Conservation (phyloP, 2,797 vertebrate genomes). For the Urocyon cinereoargenteus region DNA sequence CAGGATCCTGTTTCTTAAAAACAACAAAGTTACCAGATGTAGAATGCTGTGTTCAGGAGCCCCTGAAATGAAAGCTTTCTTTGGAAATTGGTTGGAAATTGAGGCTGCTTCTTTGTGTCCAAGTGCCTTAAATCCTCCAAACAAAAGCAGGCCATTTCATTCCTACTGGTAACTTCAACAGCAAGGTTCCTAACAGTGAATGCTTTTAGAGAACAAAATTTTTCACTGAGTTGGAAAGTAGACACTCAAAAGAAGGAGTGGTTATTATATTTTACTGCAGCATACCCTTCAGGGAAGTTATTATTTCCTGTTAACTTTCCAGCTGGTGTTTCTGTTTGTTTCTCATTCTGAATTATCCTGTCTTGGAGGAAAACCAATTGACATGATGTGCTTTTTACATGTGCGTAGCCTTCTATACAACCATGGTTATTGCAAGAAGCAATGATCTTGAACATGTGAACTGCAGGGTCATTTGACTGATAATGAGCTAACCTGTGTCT, state of each 20-base stretch:
- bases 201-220: neutral
- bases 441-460: neutral
- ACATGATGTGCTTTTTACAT: neutral
- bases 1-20: conserved; percentile 22
- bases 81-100: neutral
- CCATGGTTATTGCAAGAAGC: neutral
- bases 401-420: neutral
- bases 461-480: neutral
- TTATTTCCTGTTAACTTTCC: conserved; percentile 15
- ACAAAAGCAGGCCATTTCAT: neutral
- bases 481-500: neutral
- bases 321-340: neutral
- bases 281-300: neutral
- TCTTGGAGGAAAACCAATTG: neutral
- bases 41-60: neutral
- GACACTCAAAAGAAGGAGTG: neutral
- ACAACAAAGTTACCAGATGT: neutral
- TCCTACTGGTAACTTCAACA: conserved; percentile 24
- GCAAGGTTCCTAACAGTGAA: neutral
- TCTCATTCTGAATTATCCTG: conserved; percentile 3
- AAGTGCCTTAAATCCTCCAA: neutral
- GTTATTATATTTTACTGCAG: neutral
- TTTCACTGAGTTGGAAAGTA: conserved; percentile 27
- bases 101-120: neutral
- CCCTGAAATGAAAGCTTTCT: neutral